Percentiles rank a stretch among this genome's conserved stretches.
Evolutionary conservation across 2,113 vertebrate genomes (phyloP).

Genomic region (Oxyruncus cristatus): DNA sequence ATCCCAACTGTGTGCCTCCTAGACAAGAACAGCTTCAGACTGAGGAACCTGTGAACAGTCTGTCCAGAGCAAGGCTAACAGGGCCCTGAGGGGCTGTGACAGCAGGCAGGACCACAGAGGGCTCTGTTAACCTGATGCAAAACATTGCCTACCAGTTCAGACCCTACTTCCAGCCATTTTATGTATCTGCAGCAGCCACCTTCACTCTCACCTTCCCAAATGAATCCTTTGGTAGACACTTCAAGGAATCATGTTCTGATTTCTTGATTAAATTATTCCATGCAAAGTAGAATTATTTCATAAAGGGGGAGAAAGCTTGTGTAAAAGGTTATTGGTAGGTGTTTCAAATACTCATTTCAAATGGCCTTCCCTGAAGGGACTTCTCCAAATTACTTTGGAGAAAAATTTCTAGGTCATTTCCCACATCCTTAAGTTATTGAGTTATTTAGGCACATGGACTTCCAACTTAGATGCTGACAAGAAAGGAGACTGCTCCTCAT

Average conservation of each 20-base stretch:
- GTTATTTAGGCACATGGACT: background rate
- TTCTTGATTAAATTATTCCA: background rate
- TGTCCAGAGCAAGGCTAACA: background rate
- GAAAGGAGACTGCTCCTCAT: background rate
- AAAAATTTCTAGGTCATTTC: background rate
- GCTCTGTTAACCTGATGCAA: background rate
- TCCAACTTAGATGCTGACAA: background rate
- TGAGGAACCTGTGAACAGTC: background rate
- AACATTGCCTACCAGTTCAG: background rate
- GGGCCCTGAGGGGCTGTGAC: rapidly evolving
- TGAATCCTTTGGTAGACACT: background rate
- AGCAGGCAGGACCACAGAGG: background rate
- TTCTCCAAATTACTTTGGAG: background rate
- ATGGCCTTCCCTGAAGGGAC: background rate
- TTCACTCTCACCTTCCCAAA: background rate
- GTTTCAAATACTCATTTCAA: background rate
- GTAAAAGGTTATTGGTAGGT: background rate
- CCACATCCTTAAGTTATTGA: background rate
- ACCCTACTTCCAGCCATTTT: background rate
- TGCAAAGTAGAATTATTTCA: background rate
- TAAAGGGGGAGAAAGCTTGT: background rate
- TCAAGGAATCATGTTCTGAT: background rate
- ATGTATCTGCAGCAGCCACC: background rate
- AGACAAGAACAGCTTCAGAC: background rate
- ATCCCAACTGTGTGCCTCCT: background rate